These are phyloP conservation scores for Acanthosoma haemorrhoidale DNA, from an alignment of 2,888 invertebrate genomes.

Conservation along the genomic window DNA sequence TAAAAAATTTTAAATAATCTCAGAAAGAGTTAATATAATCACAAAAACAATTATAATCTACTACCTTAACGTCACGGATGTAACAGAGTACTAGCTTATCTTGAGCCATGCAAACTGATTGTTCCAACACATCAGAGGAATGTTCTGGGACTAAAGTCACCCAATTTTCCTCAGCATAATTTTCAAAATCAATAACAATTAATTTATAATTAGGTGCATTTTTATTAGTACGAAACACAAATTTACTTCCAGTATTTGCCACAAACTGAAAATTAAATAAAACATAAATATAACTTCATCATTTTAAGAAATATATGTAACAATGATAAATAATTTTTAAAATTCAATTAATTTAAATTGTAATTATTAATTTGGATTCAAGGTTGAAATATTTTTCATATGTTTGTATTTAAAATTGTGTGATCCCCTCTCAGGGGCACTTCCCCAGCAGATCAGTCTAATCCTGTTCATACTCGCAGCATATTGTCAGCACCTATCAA, in stretches of 20 bases:
- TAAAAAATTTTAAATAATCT: not conserved
- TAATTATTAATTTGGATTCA: too few relatives aligned
- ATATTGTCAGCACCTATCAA: too few relatives aligned
- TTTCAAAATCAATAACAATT: constrained; percentile 71
- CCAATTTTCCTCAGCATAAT: constrained; percentile 74
- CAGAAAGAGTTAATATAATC: not conserved
- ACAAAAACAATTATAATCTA: not conserved
- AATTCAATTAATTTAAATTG: not conserved
- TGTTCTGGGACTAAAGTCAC: constrained; percentile 76
- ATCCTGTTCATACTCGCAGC: too few relatives aligned
- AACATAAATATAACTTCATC: not conserved
- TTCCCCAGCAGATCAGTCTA: too few relatives aligned
- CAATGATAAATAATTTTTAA: not conserved
- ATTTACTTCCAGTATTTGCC: constrained; percentile 69
- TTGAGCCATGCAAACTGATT: constrained; percentile 77
- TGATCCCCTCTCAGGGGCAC: too few relatives aligned
- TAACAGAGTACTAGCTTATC: constrained; percentile 84
- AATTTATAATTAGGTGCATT: constrained; percentile 88
- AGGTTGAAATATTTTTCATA: too few relatives aligned
- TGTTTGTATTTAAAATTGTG: too few relatives aligned
- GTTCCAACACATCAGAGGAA: constrained; percentile 79
- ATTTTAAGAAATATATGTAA: not conserved
- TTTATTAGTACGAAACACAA: constrained; percentile 84
- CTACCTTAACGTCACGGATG: constrained; percentile 89
- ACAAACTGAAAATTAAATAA: constrained; percentile 64